Evolutionary conservation across 2,888 invertebrate genomes (phyloP), one percentile per base, ranked within the genome.

Genomic region (Cryptocephalus primarius): DNA sequence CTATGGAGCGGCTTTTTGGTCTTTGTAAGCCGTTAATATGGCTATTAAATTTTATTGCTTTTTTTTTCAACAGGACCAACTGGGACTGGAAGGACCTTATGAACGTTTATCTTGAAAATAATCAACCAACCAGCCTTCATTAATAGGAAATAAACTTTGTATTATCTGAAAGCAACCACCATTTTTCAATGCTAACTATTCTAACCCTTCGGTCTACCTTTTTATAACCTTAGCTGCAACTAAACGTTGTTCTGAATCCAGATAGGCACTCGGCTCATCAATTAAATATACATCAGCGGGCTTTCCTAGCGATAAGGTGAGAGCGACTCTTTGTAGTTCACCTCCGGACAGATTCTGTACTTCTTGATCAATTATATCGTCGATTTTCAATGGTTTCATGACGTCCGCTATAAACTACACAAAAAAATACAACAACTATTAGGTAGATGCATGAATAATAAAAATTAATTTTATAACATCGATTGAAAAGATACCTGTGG

Each of bases 191-290:
- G n/a, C n/a, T n/a, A n/a, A n/a, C 22, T 6, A 22, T 22, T 22
- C n/a, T n/a, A n/a, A n/a, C n/a, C n/a, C n/a, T n/a, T 22, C 22
- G 6, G 6, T 22, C 22, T 62, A 91, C 90, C 95, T 79, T 71
- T 97, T 97, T 57, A 97, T 97, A 63, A 99, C 97, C 78, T 97
- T 97, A 58, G 99, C 97, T 51, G 97, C 96, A 48, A 97, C 93
- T 45, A 99, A 78, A 93, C 99, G 99, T 73, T 99, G 99, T 67
- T 99, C 99, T 4, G 99, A 99, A 72, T 99, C 99, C 52, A 99
- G 75, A 72, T 99, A 99, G 40, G 99, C 99, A 10, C 96, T 97
- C 0, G 97, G 97, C 72, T 99, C 99, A 66, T 99, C 99, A 60
- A 99, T 90, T 14, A 99, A 82, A 71, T 99, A 99, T 4, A 99